Evolutionary conservation across 2,888 invertebrate genomes (phyloP), one percentile per base, ranked within the genome.

Genomic region (Bugula neritina): DNA sequence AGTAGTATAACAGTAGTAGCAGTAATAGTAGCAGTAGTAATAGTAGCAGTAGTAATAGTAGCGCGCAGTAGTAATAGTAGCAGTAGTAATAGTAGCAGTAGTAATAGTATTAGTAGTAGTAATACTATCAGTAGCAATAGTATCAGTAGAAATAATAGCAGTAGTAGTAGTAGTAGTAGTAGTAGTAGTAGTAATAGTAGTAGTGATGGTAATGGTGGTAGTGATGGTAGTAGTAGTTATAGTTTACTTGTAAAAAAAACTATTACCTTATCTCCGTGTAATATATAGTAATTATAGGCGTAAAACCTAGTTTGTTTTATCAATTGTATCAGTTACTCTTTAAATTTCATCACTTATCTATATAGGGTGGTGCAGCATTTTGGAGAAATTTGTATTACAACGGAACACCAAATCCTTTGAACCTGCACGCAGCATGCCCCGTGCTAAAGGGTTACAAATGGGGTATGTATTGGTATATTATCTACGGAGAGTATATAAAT

Each of bases 401-500:
- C 74, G 96, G 96, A 0, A 92, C 93, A 78, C 94, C 94, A 1
- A 92, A 97, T 86, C 87, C 43, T 43, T 43, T 43, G 10, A 43
- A 43, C 17, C 43, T 5, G 43, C 43, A 43, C 5, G 43, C 43
- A 43, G 5, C 43, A 43, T 43, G 10, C 17, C 96, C 96, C 0
- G 96, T 97, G 54, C 88, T 96, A 17, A 89, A 93, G 1, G 97
- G 97, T 71, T 91, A 92, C 54, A 97, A 97, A 87, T 97, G 96
- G 96, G 94, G 94, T 93, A 86, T 82, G 86, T n/a, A n/a, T n/a
- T n/a, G n/a, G n/a, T n/a, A n/a, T n/a, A n/a, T n/a, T n/a, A n/a
- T n/a, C n/a, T n/a, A n/a, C n/a, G n/a, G n/a, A n/a, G n/a, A n/a
- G n/a, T n/a, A n/a, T n/a, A n/a, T n/a, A n/a, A n/a, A n/a, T n/a